phyloP scores from a whole-genome alignment of 2,888 invertebrate species.

The Ametastegia equiseti region DNA sequence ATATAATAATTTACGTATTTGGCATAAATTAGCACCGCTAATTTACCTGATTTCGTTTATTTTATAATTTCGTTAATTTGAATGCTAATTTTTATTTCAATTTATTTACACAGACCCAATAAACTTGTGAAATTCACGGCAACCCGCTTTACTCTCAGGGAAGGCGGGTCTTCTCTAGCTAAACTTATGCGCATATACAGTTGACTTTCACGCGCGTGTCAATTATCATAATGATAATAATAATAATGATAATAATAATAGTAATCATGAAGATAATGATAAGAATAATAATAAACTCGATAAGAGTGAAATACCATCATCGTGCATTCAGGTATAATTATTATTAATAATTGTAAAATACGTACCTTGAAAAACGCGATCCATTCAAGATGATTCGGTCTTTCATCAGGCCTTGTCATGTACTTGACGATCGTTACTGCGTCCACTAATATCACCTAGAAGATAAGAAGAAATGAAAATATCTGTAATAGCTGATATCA shows the following conservation, averaged over 20 bases:
- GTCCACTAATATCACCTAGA: conserved; percentile 77
- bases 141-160: conserved; percentile 23
- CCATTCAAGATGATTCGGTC: conserved; percentile 86
- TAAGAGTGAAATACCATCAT: too few species aligned
- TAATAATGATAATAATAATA: too few species aligned
- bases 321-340: too few species aligned
- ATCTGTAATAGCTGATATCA: neutral
- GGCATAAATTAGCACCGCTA: too few species aligned
- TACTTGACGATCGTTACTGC: conserved; percentile 76
- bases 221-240: neutral
- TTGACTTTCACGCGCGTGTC: neutral
- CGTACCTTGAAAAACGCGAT: conserved; percentile 85
- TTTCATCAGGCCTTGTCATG: conserved; percentile 77
- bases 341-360: neutral
- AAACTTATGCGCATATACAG: neutral
- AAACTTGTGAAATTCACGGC: conserved; percentile 12
- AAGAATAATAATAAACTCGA: too few species aligned
- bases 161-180: conserved; percentile 8
- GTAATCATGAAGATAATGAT: too few species aligned
- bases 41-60: too few species aligned
- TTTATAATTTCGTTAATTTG: too few species aligned
- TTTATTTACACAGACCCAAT: too few species aligned
- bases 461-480: conserved; percentile 59
- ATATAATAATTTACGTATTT: too few species aligned
- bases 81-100: too few species aligned